Conservation (phyloP, 2,888 invertebrate genomes). For the Nycteola revayana region DNA sequence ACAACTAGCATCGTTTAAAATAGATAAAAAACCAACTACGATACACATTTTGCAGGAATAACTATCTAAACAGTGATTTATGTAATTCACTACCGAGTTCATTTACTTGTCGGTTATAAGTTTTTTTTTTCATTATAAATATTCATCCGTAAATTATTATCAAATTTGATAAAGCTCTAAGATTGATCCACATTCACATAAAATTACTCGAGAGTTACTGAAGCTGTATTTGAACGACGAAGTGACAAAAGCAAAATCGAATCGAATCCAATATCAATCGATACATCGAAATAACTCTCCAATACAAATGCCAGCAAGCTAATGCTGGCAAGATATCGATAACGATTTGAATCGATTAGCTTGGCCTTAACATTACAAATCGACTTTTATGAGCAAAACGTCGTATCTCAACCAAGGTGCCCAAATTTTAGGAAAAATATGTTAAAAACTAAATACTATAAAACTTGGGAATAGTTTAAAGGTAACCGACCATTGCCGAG, state of each 20-base stretch:
- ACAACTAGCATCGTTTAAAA: slow-evolving; percentile 78
- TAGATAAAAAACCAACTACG: slow-evolving; percentile 66
- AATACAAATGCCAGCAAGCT: too few species aligned
- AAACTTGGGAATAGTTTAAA: slow-evolving; percentile 25
- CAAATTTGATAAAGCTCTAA: slow-evolving; percentile 82
- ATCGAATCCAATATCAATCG: too few species aligned
- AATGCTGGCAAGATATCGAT: too few species aligned
- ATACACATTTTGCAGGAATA: slow-evolving; percentile 65
- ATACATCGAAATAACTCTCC: too few species aligned
- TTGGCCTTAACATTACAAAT: too few species aligned
- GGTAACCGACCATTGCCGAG: slow-evolving; percentile 20
- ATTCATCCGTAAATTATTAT: slow-evolving; percentile 78
- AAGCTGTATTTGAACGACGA: slow-evolving; percentile 35
- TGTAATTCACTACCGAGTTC: slow-evolving; percentile 46
- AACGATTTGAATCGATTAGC: too few species aligned
- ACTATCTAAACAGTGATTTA: slow-evolving; percentile 68
- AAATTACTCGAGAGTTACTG: slow-evolving; percentile 49
- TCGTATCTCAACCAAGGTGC: slow-evolving; percentile 17
- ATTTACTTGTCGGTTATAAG: slow-evolving; percentile 45
- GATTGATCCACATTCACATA: slow-evolving; percentile 79
- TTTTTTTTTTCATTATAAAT: slow-evolving; percentile 62
- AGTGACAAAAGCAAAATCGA: too few species aligned
- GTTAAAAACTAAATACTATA: slow-evolving; percentile 26
- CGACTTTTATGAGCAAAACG: slow-evolving; percentile 15
- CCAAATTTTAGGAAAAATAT: slow-evolving; percentile 39